Base-by-base conservation (phyloP, 2,797 vertebrate species). In the Acanthis flammea region DNA sequence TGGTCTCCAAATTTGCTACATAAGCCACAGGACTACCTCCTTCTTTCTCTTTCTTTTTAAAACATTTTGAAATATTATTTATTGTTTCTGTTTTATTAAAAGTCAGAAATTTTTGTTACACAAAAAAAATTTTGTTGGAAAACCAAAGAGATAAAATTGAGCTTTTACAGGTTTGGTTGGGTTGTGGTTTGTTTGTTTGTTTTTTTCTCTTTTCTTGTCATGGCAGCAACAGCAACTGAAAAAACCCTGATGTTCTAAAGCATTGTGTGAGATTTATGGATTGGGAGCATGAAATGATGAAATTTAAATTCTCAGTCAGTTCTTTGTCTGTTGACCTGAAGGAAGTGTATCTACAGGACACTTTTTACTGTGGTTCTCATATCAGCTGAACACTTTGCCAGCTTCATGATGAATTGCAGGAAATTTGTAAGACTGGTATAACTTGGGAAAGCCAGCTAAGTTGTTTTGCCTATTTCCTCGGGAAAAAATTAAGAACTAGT, bases 121-220 rank as follows among this genome's bases (percentile, higher is more conserved):
- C 9, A 31, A 37, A 47, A 87, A 87, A 71, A 45, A 27, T 9
- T 1, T 18, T 45, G 4, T 13, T 63, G 27, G 44, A 81, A 86
- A 83, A 42, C 3, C 30, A 39, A 12, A 65, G 12, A 42, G 5
- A n/a, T 4, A 60, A 28, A 82, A 58, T 7, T 2, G 8, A 66
- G 9, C 19, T 4, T 30, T 80, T n/a, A 54, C 14, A 41, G 6
- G 11, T 13, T 33, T 47, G 24, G 7, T 30, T 50, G 19, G 10
- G 10, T 19, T 39, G 3, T 31, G 12, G 9, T n/a, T 41, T 47
- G 2, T 11, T 30, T 30, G 3, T 37, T 13, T 7, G 2, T 8
- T 63, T 14, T 14, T 21, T 12, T 7, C 37, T 8, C 31, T 19
- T 21, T n/a, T 70, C 65, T 51, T 7, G 4, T 37, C 25, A 58